phyloP scores from a whole-genome alignment of 2,113 vertebrate genomes.

The Eubucco bourcierii region DNA sequence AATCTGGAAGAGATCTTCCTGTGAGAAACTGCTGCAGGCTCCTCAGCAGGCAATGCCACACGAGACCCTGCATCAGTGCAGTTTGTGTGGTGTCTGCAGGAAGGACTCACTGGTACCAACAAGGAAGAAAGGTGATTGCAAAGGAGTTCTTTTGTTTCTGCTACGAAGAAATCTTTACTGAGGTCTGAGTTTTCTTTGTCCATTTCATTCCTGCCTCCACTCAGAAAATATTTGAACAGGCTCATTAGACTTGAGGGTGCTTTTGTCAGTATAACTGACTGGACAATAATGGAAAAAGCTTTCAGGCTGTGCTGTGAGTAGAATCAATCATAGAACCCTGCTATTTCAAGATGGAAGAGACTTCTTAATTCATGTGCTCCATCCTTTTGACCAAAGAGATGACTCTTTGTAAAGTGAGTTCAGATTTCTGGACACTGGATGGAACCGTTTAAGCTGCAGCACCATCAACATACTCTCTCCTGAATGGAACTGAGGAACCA shows the following conservation, averaged over 20 bases:
- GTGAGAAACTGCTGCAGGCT: background rate
- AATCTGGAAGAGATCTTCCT: background rate
- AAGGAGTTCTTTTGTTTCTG: background rate
- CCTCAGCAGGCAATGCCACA: background rate
- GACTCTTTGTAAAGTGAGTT: background rate
- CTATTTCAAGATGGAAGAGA: constrained; percentile 23
- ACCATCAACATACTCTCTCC: background rate
- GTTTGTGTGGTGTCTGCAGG: background rate
- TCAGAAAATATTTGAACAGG: constrained; percentile 30
- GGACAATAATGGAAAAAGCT: constrained; percentile 28
- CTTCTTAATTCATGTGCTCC: constrained; percentile 11
- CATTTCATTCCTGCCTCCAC: background rate
- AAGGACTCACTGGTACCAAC: background rate
- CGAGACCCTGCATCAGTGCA: background rate
- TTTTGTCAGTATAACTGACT: constrained; percentile 4
- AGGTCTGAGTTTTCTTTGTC: background rate
- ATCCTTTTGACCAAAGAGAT: constrained; percentile 18
- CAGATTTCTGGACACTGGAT: background rate
- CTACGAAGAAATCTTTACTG: background rate
- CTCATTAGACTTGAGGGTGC: background rate
- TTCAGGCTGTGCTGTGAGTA: constrained; percentile 29
- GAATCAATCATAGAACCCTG: background rate
- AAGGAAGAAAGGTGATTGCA: background rate
- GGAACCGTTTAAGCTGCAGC: background rate
- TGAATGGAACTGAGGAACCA: background rate